Evolutionary conservation across 2,888 invertebrate genomes (phyloP).

Genomic region (Congeria kusceri): DNA sequence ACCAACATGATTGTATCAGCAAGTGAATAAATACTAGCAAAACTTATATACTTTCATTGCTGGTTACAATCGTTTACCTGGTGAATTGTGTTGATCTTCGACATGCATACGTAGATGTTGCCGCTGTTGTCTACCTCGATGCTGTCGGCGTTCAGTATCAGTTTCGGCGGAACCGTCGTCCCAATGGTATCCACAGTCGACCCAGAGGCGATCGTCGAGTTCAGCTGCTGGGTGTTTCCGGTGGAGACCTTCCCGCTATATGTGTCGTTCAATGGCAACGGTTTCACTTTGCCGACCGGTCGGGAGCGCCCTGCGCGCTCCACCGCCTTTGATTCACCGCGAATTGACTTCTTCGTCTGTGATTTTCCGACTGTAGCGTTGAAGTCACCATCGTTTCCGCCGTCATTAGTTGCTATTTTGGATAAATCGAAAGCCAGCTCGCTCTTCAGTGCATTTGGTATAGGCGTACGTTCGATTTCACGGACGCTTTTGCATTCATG

Average conservation of each 20-base stretch:
- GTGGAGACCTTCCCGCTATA: conserved; percentile 4
- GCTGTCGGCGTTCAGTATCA: conserved; percentile 52
- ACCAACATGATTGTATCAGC: too few species aligned
- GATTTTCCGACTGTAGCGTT: conserved; percentile 33
- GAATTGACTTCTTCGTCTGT: conserved; percentile 5
- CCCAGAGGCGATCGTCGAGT: conserved; percentile 34
- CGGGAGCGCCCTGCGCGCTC: conserved; percentile 37
- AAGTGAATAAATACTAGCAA: too few species aligned
- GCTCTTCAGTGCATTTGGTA: conserved; percentile 25
- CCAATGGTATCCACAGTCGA: conserved; percentile 42
- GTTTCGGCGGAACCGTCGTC: conserved; percentile 35
- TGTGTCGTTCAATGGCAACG: conserved; percentile 18
- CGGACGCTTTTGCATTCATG: conserved; percentile 28
- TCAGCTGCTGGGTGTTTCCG: conserved; percentile 18
- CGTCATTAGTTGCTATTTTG: conserved; percentile 3
- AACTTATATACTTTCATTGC: not conserved
- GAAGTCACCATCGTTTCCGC: conserved; percentile 17
- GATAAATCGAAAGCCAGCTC: conserved; percentile 46
- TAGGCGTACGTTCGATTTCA: conserved; percentile 48
- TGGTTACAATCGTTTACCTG: conserved; percentile 17
- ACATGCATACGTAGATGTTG: conserved; percentile 57
- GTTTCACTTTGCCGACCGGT: conserved; percentile 43
- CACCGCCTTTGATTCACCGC: conserved; percentile 48
- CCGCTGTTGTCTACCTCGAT: conserved; percentile 53
- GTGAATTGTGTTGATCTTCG: conserved; percentile 49